Conservation (phyloP, 1,140 invertebrate species). For the Rhyacophila brunnea region DNA sequence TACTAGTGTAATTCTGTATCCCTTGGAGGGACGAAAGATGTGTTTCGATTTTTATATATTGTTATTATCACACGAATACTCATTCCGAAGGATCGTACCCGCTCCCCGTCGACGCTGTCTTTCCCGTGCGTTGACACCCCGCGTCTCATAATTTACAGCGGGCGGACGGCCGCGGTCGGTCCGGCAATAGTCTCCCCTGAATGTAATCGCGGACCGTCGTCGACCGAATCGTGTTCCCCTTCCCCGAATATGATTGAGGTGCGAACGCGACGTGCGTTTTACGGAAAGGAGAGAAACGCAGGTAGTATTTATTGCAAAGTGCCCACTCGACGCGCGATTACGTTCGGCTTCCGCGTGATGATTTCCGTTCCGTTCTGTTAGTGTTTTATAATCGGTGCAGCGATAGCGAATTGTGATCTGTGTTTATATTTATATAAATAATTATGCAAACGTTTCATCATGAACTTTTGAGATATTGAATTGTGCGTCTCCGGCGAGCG, state of each 20-base stretch:
- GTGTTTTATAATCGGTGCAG: conserved; percentile 24
- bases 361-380: conserved; percentile 7
- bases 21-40: too few species aligned
- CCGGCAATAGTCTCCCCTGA: neutral
- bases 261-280: neutral
- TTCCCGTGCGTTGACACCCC: too few species aligned
- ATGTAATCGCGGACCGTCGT: conserved; percentile 1
- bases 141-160: conserved; percentile 10
- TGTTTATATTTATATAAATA: conserved; percentile 23
- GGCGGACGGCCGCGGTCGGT: neutral
- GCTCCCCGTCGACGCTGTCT: too few species aligned
- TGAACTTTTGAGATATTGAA: conserved; percentile 1
- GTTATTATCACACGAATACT: too few species aligned
- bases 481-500: neutral
- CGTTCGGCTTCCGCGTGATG: neutral
- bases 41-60: too few species aligned
- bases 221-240: conserved; percentile 25
- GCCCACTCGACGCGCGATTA: neutral
- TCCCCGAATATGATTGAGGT: conserved; percentile 29
- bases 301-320: neutral
- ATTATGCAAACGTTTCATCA: conserved; percentile 11
- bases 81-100: too few species aligned
- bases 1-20: too few species aligned
- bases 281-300: neutral
- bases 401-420: conserved; percentile 32